phyloP scores from a whole-genome alignment of 2,888 invertebrate genomes.

The Philonicus albiceps region DNA sequence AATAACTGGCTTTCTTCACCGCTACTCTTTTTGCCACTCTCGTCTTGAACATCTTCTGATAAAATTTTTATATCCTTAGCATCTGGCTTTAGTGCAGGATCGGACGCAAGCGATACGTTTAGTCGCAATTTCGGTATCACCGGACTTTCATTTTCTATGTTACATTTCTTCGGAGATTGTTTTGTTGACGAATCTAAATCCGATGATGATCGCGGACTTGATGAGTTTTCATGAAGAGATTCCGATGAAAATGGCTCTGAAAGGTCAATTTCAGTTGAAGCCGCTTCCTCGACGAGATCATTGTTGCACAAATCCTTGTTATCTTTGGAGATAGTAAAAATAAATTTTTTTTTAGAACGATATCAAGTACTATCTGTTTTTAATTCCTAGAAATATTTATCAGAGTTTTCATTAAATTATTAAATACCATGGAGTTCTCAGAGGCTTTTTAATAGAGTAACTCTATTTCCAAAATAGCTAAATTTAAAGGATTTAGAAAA shows the following conservation, averaged over 20 bases:
- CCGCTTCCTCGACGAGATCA: conserved; percentile 55
- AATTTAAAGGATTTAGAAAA: too few species aligned
- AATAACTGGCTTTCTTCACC: background rate
- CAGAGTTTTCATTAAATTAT: too few species aligned
- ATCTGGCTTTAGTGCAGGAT: conserved; percentile 78
- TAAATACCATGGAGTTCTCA: too few species aligned
- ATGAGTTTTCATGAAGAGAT: conserved; percentile 38
- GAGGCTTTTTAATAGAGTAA: too few species aligned
- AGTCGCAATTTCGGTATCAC: conserved; percentile 74
- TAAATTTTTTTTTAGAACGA: background rate
- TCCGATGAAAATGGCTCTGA: conserved; percentile 32
- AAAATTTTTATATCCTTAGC: conserved; percentile 66
- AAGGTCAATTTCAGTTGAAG: conserved; percentile 24
- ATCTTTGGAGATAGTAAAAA: conserved; percentile 52
- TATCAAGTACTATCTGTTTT: too few species aligned
- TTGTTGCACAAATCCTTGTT: conserved; percentile 60
- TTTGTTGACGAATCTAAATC: conserved; percentile 24
- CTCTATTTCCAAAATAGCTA: too few species aligned
- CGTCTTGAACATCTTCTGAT: conserved; percentile 52
- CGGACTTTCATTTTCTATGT: conserved; percentile 41
- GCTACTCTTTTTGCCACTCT: background rate
- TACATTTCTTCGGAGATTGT: conserved; percentile 30
- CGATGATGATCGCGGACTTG: conserved; percentile 28
- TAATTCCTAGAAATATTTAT: too few species aligned
- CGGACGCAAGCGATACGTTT: conserved; percentile 81